Percentiles rank a stretch among this genome's conserved stretches.
phyloP scores from a whole-genome alignment of 2,797 vertebrate species.

The Hoplostethus mediterraneus region DNA sequence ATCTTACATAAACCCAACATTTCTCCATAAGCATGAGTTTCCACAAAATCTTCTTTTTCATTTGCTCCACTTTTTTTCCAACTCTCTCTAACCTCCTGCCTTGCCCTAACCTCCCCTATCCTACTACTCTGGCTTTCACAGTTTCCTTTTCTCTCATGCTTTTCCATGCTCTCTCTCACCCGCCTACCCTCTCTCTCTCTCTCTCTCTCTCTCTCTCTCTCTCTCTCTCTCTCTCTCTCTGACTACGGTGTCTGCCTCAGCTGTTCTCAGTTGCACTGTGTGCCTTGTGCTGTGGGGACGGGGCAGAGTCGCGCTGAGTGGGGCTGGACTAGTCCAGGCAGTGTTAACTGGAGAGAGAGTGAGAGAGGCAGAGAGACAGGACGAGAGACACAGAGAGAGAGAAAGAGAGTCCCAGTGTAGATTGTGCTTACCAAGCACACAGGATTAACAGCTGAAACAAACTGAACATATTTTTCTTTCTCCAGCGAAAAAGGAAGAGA shows the following conservation, averaged over 20 bases:
- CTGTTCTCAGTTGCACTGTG: slow-evolving; percentile 83
- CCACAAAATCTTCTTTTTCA: slow-evolving; percentile 26
- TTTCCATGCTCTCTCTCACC: slow-evolving; percentile 62
- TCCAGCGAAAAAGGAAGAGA: slow-evolving; percentile 72
- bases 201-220: slow-evolving; percentile 48
- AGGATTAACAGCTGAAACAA: slow-evolving; percentile 75
- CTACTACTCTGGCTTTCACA: slow-evolving; percentile 61
- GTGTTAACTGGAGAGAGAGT: slow-evolving; percentile 46
- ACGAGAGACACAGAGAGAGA: slow-evolving; percentile 44
- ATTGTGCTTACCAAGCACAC: slow-evolving; percentile 63
- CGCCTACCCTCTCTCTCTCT: slow-evolving; percentile 66
- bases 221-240: slow-evolving; percentile 61
- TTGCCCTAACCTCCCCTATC: slow-evolving; percentile 58
- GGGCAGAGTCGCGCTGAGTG: slow-evolving; percentile 74
- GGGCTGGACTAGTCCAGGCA: slow-evolving; percentile 67
- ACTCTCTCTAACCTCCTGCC: slow-evolving; percentile 62
- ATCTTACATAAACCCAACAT: not conserved
- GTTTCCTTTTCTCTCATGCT: slow-evolving; percentile 65
- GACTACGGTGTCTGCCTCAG: slow-evolving; percentile 76
- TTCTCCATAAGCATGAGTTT: slow-evolving; percentile 1
- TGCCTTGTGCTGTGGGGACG: slow-evolving; percentile 77
- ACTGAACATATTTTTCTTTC: slow-evolving; percentile 76
- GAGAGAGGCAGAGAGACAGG: slow-evolving; percentile 42
- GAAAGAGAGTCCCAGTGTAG: slow-evolving; percentile 47
- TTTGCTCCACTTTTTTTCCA: slow-evolving; percentile 31